These are phyloP conservation scores for Ctenopoma multispine DNA, from an alignment of 2,797 vertebrate genomes.

Conservation along the genomic window DNA sequence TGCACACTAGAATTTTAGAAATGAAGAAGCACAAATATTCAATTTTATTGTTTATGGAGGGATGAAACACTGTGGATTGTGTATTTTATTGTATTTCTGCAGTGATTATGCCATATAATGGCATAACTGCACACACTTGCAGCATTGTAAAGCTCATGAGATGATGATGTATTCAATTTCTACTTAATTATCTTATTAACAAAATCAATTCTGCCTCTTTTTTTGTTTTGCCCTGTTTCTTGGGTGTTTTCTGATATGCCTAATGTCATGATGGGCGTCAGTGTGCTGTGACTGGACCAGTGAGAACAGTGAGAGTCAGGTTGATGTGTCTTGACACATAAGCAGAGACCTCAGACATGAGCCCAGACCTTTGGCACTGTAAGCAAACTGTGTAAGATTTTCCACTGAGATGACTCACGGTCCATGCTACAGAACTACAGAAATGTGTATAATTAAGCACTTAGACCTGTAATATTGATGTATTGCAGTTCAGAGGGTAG, in stretches of 20 bases:
- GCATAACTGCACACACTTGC: not conserved
- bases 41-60: not conserved
- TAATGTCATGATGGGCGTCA: constrained; percentile 73
- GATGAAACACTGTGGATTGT: not conserved
- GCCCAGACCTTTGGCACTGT: constrained; percentile 52
- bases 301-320: constrained; percentile 59
- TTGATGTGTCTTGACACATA: constrained; percentile 58
- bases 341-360: constrained; percentile 50
- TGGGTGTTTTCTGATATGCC: constrained; percentile 17
- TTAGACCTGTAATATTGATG: constrained; percentile 8
- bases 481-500: no score
- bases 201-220: not conserved
- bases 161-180: not conserved
- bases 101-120: not conserved
- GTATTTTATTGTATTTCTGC: not conserved
- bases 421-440: constrained; percentile 18
- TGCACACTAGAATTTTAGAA: not conserved
- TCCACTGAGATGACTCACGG: constrained; percentile 42
- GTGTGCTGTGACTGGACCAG: constrained; percentile 32
- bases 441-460: constrained; percentile 21
- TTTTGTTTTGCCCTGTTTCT: constrained; percentile 5
- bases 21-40: not conserved
- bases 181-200: not conserved
- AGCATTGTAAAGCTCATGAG: not conserved
- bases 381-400: constrained; percentile 59